Conservation (phyloP, 1,140 invertebrate genomes). For the Cephus cinctus region DNA sequence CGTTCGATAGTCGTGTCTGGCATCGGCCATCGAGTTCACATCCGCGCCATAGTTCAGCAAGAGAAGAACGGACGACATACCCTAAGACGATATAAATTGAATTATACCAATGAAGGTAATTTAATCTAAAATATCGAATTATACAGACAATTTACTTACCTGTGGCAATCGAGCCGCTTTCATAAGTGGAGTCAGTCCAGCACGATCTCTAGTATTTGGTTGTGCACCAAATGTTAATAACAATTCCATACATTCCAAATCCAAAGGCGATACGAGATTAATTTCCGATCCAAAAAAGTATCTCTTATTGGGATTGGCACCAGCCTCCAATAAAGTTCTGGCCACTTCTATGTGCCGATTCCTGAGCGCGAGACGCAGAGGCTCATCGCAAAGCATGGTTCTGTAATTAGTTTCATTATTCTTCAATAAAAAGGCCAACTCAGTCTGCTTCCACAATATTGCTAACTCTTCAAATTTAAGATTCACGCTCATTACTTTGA, state of each 20-base stretch:
- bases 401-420: no score
- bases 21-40: constrained; percentile 79
- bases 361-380: constrained; percentile 77
- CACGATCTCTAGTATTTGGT: constrained; percentile 80
- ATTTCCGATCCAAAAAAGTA: constrained; percentile 91
- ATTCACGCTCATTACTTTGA: no score
- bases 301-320: constrained; percentile 73
- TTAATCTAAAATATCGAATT: no score
- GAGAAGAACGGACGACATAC: constrained; percentile 73
- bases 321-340: constrained; percentile 66
- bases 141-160: constrained; percentile 47
- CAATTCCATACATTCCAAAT: constrained; percentile 78
- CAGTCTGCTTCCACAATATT: no score
- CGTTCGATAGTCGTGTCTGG: constrained; percentile 77
- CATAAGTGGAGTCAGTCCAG: constrained; percentile 85
- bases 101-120: no score
- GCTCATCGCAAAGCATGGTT: constrained; percentile 78
- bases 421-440: no score
- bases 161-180: constrained; percentile 77
- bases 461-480: no score
- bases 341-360: constrained; percentile 82
- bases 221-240: constrained; percentile 81
- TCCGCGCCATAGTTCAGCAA: constrained; percentile 78
- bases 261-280: constrained; percentile 75
- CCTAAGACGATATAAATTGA: no score